Evolutionary conservation across 2,888 invertebrate genomes (phyloP).

Genomic region (Anthoptus insignis): DNA sequence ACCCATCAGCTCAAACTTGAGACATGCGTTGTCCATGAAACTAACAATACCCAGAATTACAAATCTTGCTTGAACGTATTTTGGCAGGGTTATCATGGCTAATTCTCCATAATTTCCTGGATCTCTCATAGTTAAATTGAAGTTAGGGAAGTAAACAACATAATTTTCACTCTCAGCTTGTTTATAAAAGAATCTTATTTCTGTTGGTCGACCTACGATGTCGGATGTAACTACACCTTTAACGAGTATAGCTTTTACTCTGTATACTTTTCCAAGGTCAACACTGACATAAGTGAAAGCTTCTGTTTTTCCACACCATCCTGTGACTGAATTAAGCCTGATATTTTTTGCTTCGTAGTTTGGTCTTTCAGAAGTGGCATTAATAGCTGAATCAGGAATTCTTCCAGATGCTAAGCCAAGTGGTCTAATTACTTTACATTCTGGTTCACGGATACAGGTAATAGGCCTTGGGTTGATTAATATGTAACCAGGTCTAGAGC

Average conservation of each 20-base stretch:
- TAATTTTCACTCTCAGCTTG: constrained; percentile 97
- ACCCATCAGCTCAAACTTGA: constrained; percentile 98
- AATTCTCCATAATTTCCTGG: constrained; percentile 98
- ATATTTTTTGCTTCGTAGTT: constrained; percentile 97
- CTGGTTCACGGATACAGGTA: constrained; percentile 96
- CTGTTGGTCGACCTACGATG: constrained; percentile 98
- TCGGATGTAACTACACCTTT: constrained; percentile 98
- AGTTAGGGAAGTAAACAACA: constrained; percentile 98
- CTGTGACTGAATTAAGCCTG: constrained; percentile 96
- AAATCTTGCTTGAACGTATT: constrained; percentile 97
- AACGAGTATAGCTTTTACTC: constrained; percentile 97
- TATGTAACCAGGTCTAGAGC: constrained; percentile 97
- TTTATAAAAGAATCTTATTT: constrained; percentile 99
- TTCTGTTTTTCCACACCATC: constrained; percentile 99
- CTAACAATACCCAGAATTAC: constrained; percentile 98
- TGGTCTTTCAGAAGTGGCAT: constrained; percentile 97
- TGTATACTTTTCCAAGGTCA: constrained; percentile 96
- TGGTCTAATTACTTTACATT: constrained; percentile 97
- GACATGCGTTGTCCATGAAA: constrained; percentile 98
- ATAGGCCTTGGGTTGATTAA: constrained; percentile 97
- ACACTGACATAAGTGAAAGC: constrained; percentile 98
- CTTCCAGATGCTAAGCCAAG: constrained; percentile 96
- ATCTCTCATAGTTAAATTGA: constrained; percentile 97
- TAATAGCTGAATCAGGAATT: constrained; percentile 98
- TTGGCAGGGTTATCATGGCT: constrained; percentile 98